Conservation (phyloP, 1,140 invertebrate species). For the Bicyclus anynana region DNA sequence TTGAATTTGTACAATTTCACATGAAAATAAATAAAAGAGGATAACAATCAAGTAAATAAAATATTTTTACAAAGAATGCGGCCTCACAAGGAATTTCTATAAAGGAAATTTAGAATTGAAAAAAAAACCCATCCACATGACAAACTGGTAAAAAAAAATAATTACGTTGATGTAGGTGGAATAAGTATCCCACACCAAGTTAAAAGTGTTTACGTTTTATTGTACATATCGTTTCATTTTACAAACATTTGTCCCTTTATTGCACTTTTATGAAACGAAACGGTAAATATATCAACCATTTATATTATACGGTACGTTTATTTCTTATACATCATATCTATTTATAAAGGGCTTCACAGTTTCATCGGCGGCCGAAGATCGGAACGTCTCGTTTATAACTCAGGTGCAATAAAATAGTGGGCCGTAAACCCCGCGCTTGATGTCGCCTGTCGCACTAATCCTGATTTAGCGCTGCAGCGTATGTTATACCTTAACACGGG, state of each 20-base stretch:
- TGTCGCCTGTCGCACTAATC: constrained; percentile 63
- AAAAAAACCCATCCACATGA: too few species aligned
- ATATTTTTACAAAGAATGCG: too few species aligned
- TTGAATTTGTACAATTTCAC: too few species aligned
- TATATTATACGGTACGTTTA: constrained; percentile 6
- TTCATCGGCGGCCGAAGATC: constrained; percentile 6
- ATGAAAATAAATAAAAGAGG: too few species aligned
- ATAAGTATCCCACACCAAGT: not conserved
- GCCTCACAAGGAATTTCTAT: too few species aligned
- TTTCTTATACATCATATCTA: constrained; percentile 5
- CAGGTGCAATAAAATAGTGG: constrained; percentile 50
- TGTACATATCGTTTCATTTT: not conserved
- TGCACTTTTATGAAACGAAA: not conserved
- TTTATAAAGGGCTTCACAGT: constrained; percentile 10
- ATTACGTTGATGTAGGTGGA: too few species aligned
- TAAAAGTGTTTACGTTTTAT: not conserved
- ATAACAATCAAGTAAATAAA: too few species aligned
- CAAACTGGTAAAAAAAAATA: too few species aligned
- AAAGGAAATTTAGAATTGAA: too few species aligned
- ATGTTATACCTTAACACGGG: constrained; percentile 50
- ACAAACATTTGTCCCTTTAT: not conserved
- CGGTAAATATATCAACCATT: constrained; percentile 1
- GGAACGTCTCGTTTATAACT: constrained; percentile 8
- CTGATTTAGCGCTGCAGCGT: constrained; percentile 64
- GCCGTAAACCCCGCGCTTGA: constrained; percentile 59